Percentiles rank a stretch among this genome's conserved stretches.
These are phyloP conservation scores for Acanthisitta chloris DNA, from an alignment of 2,113 vertebrate genomes.

Conservation along the genomic window DNA sequence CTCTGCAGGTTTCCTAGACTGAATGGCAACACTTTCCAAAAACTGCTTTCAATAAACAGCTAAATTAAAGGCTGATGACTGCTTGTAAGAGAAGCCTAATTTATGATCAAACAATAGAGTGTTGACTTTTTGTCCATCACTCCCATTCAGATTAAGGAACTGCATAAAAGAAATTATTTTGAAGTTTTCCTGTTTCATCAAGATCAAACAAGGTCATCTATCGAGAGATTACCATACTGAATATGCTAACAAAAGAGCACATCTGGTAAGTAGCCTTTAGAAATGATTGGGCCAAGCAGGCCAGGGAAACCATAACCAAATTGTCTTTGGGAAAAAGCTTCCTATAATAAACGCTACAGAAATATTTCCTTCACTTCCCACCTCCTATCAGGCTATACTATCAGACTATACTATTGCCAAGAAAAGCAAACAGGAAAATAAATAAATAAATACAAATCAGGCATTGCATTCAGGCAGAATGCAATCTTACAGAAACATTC, in stretches of 20 bases:
- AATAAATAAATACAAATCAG: neutral
- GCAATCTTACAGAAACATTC: neutral
- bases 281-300: neutral
- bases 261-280: neutral
- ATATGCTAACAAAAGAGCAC: neutral
- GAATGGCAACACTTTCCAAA: neutral
- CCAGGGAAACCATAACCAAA: neutral
- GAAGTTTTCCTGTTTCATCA: neutral
- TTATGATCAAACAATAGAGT: neutral
- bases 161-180: neutral
- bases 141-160: neutral
- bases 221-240: neutral
- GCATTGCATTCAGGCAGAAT: neutral
- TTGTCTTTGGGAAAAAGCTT: neutral
- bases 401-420: neutral
- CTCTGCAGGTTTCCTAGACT: neutral
- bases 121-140: neutral
- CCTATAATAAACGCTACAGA: neutral
- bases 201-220: neutral
- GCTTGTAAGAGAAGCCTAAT: neutral
- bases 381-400: neutral
- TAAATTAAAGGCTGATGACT: neutral
- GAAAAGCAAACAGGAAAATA: neutral
- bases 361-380: neutral
- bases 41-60: neutral